A percentile compares a stretch with the other conserved stretches of the same genome.
Conservation (phyloP, 2,888 invertebrate genomes). For the Agriotes lineatus region DNA sequence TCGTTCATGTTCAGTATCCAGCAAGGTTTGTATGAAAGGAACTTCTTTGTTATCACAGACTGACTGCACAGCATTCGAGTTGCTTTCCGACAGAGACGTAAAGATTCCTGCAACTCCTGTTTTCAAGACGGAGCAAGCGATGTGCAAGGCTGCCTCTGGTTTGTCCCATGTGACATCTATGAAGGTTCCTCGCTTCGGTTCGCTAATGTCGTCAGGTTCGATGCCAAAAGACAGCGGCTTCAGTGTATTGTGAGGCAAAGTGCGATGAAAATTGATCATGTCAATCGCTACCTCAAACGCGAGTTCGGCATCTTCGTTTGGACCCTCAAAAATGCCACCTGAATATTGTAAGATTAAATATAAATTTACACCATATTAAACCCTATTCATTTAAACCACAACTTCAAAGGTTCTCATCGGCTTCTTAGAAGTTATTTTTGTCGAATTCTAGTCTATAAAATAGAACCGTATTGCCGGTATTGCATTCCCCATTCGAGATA, state of each 20-base stretch:
- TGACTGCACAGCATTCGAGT: conserved; percentile 74
- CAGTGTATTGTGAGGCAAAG: conserved; percentile 21
- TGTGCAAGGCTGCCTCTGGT: conserved; percentile 22
- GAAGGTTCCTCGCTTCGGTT: conserved; percentile 29
- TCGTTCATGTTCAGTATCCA: conserved; percentile 61
- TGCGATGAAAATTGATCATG: conserved; percentile 13
- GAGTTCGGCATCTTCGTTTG: conserved; percentile 38
- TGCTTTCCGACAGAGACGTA: conserved; percentile 69
- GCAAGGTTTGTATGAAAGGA: conserved; percentile 73
- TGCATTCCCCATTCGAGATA: background rate
- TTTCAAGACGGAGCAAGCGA: conserved; percentile 28
- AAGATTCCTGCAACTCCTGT: conserved; percentile 72
- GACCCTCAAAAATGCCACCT: conserved; percentile 28
- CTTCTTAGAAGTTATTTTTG: background rate
- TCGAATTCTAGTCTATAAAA: background rate
- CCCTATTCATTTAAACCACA: no score
- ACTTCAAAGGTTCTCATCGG: no score
- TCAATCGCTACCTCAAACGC: conserved; percentile 49
- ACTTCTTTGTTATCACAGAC: conserved; percentile 76
- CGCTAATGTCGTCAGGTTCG: conserved; percentile 46
- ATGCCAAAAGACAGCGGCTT: conserved; percentile 42
- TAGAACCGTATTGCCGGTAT: background rate
- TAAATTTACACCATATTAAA: no score
- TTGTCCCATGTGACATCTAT: conserved; percentile 29
- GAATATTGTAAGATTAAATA: no score